Conservation (phyloP, 2,797 vertebrate species). For the Pseudochromis fuscus region DNA sequence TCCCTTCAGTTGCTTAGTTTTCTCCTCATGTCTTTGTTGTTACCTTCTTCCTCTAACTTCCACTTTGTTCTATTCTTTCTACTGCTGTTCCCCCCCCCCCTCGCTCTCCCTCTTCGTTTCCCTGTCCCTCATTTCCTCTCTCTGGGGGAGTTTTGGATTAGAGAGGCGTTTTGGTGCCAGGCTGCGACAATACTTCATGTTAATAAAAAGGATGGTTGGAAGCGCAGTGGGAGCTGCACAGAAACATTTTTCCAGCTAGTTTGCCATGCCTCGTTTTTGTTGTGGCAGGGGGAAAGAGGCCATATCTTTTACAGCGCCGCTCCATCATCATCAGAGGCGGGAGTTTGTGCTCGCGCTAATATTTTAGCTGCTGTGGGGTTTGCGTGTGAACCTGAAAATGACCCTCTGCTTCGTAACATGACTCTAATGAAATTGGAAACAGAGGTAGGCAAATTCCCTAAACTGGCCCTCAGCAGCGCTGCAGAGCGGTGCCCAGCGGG, state of each 20-base stretch:
- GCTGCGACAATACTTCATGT: conserved; percentile 69
- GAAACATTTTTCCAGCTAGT: conserved; percentile 50
- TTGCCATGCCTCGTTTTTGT: conserved; percentile 52
- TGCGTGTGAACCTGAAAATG: conserved; percentile 35
- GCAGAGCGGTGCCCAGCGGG: conserved; percentile 21
- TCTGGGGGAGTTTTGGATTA: conserved; percentile 73
- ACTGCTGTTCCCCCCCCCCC: background rate
- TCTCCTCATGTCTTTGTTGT: conserved; percentile 56
- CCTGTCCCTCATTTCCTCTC: conserved; percentile 60
- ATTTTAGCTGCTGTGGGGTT: conserved; percentile 37
- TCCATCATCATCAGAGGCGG: conserved; percentile 62
- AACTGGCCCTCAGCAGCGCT: conserved; percentile 45
- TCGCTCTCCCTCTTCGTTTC: conserved; percentile 31
- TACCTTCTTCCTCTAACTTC: conserved; percentile 48
- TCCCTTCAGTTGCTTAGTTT: conserved; percentile 53
- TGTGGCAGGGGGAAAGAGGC: conserved; percentile 46
- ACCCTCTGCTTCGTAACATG: conserved; percentile 21
- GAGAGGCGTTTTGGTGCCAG: conserved; percentile 70
- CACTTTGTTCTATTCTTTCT: conserved; percentile 57
- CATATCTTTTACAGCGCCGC: conserved; percentile 31
- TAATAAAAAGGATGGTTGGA: conserved; percentile 75
- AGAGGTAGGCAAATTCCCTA: conserved; percentile 30
- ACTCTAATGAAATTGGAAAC: conserved; percentile 54
- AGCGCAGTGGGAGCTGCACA: conserved; percentile 58
- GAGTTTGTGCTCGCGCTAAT: conserved; percentile 39